These are phyloP conservation scores for Tokudaia tokunoshimensis DNA, from an alignment of 2,797 vertebrate species.

Conservation along the genomic window DNA sequence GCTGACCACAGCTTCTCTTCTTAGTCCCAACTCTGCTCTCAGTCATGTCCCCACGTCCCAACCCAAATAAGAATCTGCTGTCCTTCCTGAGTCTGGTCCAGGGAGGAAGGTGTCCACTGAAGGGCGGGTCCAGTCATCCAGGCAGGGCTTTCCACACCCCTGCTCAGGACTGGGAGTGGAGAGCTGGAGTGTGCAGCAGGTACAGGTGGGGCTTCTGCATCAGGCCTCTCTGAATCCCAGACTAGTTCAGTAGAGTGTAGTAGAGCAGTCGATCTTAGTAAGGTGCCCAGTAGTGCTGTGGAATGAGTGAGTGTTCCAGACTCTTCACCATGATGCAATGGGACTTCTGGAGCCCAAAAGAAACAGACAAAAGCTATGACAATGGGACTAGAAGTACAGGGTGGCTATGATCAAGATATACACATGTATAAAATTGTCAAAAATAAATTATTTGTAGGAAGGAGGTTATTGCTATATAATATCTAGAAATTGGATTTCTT, in stretches of 20 bases:
- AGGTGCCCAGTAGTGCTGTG: accelerated
- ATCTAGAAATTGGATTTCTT: background rate
- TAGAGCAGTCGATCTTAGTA: accelerated
- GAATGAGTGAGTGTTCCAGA: background rate
- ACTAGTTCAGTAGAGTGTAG: background rate
- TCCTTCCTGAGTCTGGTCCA: background rate
- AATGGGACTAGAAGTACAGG: background rate
- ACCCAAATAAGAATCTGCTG: background rate
- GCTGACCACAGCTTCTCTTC: background rate
- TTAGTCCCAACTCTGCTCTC: background rate
- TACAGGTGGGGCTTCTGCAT: background rate
- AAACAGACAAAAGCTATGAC: background rate
- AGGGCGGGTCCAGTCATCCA: background rate
- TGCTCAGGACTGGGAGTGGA: background rate
- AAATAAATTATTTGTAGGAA: background rate
- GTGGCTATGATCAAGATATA: background rate
- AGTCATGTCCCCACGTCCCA: background rate
- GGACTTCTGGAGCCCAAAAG: background rate
- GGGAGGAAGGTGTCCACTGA: background rate
- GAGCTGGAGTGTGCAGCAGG: background rate
- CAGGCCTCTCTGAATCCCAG: background rate
- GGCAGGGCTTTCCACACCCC: background rate
- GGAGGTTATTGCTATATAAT: background rate
- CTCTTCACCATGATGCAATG: background rate
- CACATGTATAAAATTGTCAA: background rate